Base-by-base conservation (phyloP, 2,797 vertebrate genomes). In the Poeciliopsis presidionis region DNA sequence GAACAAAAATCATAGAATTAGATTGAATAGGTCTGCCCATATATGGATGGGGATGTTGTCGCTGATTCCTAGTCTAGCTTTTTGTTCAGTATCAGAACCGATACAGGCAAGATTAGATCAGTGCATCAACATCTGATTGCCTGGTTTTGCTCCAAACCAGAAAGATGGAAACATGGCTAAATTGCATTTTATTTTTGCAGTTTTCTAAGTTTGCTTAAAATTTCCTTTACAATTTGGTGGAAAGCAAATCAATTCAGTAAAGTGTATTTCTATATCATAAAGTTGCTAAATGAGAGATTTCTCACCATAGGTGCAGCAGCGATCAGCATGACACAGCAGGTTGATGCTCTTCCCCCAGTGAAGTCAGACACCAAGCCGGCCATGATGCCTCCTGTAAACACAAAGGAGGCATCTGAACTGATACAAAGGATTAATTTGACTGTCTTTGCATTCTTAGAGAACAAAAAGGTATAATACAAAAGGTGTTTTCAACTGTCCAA, bases 361-460 rank as follows among this genome's bases (percentile, higher is more conserved):
- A 96, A 97, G 95, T 99, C 98, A 0, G 98, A 99, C 88, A 98
- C 85, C 9, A 97, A 81, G 4, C 98, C 98, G 0, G 98, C 98
- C 0, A 96, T 12, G 88, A 99, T 97, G 51, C 98, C 98, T 4
- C 98, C 98, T 97, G 84, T 9, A 72, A 33, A 87, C 46, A 83
- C 33, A 76, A 55, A 74, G 28, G 25, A 25, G 33, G 22, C 53
- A 33, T 6, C 12, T 30, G 12, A 55, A 61, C 5, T 7, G 33
- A 22, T 28, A 12, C 4, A 4, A 57, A 57, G 8, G 11, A 57
- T n/a, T 13, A 0, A 59, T 65, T 36, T 22, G 16, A 39, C 33
- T 13, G 2, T n/a, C 67, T 45, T n/a, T 45, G 12, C 41, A 3
- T 45, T 16, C 39, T n/a, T 45, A 28, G 20, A 43, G 13, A 43